phyloP scores from a whole-genome alignment of 2,888 invertebrate species.

The Cinara cedri region DNA sequence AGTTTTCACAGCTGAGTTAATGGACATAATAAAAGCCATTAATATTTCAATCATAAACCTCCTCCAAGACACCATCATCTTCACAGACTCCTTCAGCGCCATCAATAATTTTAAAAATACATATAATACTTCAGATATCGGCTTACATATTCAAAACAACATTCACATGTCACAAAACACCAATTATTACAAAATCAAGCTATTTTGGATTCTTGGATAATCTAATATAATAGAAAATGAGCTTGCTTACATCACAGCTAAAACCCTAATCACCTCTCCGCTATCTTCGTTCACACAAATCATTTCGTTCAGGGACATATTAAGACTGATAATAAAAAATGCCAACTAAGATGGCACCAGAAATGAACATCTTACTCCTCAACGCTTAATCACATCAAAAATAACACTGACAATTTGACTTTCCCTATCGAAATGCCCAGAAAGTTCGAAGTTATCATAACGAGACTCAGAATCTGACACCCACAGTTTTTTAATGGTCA shows the following conservation, averaged over 20 bases:
- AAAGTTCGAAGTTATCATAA: neutral
- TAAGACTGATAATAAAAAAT: neutral
- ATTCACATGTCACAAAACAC: neutral
- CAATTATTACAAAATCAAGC: neutral
- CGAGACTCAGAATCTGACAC: neutral
- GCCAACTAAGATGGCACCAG: too few species aligned
- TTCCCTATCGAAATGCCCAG: constrained; percentile 1
- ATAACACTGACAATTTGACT: constrained; percentile 1
- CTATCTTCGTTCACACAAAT: neutral
- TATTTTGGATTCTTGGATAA: neutral
- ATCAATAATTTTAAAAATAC: neutral
- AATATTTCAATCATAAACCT: neutral
- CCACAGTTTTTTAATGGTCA: neutral
- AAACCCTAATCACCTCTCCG: neutral
- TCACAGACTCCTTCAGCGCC: neutral
- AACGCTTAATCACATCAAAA: neutral
- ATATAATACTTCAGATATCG: neutral
- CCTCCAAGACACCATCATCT: too few species aligned
- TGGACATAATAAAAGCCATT: neutral
- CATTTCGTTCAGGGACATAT: neutral
- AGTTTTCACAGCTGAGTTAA: too few species aligned
- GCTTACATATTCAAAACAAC: neutral
- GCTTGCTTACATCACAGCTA: neutral
- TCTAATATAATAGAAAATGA: neutral
- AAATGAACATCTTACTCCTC: neutral